Conservation (phyloP, 1,140 invertebrate species). For the Gonatopus flavifemur region DNA sequence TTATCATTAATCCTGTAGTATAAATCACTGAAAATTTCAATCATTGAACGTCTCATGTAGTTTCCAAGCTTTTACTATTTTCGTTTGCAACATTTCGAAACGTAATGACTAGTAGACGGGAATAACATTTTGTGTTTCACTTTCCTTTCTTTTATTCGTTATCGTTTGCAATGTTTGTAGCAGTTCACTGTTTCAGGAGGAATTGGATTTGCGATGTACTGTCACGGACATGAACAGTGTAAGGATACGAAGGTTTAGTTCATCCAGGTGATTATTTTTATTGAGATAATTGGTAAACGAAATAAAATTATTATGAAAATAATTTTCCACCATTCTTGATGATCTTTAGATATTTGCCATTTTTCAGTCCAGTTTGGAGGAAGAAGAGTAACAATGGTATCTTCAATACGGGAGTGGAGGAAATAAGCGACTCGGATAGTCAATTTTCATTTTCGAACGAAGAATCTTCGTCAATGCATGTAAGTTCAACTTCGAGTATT, state of each 20-base stretch:
- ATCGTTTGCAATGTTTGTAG: slow-evolving; percentile 43
- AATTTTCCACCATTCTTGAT: no score
- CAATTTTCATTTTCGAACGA: slow-evolving; percentile 54
- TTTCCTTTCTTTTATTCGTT: background rate
- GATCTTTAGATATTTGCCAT: slow-evolving; percentile 38
- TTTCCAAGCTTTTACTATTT: no score
- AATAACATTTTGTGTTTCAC: background rate
- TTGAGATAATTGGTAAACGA: no score
- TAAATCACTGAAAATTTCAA: no score
- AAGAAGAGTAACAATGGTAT: slow-evolving; percentile 56
- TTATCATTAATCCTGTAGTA: no score
- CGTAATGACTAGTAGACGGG: no score
- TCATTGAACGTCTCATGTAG: no score
- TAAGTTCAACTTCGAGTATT: slow-evolving; percentile 19
- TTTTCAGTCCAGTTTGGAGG: slow-evolving; percentile 57
- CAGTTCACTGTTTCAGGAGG: slow-evolving; percentile 52
- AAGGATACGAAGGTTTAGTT: slow-evolving; percentile 39
- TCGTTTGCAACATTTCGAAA: no score
- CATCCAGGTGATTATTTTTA: slow-evolving; percentile 47
- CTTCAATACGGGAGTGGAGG: slow-evolving; percentile 48
- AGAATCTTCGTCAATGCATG: slow-evolving; percentile 52
- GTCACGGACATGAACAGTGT: slow-evolving; percentile 44
- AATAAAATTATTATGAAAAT: no score
- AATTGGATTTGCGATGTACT: slow-evolving; percentile 52
- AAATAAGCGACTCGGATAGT: slow-evolving; percentile 52